phyloP scores from a whole-genome alignment of 1,140 invertebrate genomes.

The Leptinotarsa texana region DNA sequence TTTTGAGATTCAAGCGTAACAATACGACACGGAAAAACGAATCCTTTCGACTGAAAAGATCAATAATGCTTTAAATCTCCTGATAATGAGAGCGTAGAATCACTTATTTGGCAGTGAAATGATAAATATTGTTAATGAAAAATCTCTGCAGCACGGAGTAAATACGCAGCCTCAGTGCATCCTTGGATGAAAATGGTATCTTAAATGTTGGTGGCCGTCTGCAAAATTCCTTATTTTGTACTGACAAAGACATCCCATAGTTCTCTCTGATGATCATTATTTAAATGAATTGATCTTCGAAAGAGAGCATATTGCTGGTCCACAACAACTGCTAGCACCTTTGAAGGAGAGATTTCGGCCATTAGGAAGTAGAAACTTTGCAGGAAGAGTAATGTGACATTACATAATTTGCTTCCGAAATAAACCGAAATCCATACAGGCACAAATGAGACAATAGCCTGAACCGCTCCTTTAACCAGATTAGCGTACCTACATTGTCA shows the following conservation, averaged over 20 bases:
- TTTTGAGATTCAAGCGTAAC: neutral
- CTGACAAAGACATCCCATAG: neutral
- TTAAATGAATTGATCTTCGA: neutral
- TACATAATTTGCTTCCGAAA: neutral
- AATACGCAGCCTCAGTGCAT: neutral
- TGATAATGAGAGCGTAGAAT: neutral
- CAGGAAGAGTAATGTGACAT: neutral
- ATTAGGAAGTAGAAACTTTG: neutral
- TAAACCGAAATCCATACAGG: neutral
- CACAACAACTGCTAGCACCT: neutral
- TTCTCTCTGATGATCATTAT: neutral
- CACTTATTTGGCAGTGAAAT: neutral
- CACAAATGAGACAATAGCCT: too few species aligned
- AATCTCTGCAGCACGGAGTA: neutral
- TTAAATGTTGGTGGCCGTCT: neutral
- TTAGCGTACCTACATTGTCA: too few species aligned
- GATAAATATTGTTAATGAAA: neutral
- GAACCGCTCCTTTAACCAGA: too few species aligned
- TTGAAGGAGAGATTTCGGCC: neutral
- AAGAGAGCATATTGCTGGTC: neutral
- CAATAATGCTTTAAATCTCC: neutral
- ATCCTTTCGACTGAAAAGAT: neutral
- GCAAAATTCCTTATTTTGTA: neutral
- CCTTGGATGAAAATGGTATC: neutral
- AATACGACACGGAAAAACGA: neutral